These are phyloP conservation scores for Bos taurus DNA, from an alignment of 2,113 vertebrate species.

Conservation along the genomic window ARS-UCD2.0 NC_037343.1:31630501-31631000, in stretches of 20 bases:
- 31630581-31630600: neutral
- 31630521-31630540: constrained; percentile 92
- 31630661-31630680: rapidly evolving
- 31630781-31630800: neutral
- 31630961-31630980: rapidly evolving
- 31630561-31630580: constrained; percentile 79
- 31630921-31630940: rapidly evolving
- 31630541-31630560: constrained; percentile 88
- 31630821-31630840: rapidly evolving
- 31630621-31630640: neutral
- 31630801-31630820: rapidly evolving
- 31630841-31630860: rapidly evolving
- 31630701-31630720: neutral
- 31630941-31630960: rapidly evolving
- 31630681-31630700: too few relatives aligned
- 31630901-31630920: rapidly evolving
- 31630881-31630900: neutral
- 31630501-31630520: constrained; percentile 96
- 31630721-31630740: rapidly evolving
- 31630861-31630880: neutral
- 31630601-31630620: neutral
- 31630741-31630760: neutral
- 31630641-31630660: neutral
- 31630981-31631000: rapidly evolving
- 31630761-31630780: rapidly evolving